Base-by-base conservation (phyloP, 1,140 invertebrate species). In the Lerema accius region DNA sequence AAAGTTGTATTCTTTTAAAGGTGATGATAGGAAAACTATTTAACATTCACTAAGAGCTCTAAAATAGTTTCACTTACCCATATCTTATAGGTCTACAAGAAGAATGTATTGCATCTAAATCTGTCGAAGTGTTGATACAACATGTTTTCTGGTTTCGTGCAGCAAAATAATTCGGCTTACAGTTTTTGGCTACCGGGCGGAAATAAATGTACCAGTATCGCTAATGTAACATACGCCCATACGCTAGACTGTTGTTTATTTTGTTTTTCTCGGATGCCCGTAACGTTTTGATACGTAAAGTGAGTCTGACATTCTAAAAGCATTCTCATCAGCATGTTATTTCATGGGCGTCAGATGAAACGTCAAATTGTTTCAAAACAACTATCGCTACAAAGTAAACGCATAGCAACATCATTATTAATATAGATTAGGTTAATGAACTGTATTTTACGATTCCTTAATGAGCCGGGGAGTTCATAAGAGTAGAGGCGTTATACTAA, bases 241-340 rank as follows among this genome's bases (percentile, higher is more conserved):
- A 53, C 32, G 17, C 35, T 3, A 19, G 11, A 53, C 49, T 23
- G n/a, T 5, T 40, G 37, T 53, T 40, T 40, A 40, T 53, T 53
- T 53, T 40, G 13, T 17, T 53, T 53, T 53, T 39, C n/a, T 19
- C 32, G 37, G 32, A 51, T 10, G 32, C 32, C 15, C 11, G 37
- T 23, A 40, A 53, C 19, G 50, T 28, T 53, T 53, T 53, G 37
- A 53, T 19, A 39, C 35, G n/a, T 53, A 53, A 53, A 53, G 16
- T 23, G 17, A 50, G 14, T 32, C 26, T 11, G n/a, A 39, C 15
- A 39, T 51, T 53, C 17, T 40, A 40, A 23, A 53, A 11, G 6
- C 35, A 53, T 40, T 32, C 50, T 40, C 50, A 40, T 40, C 17
- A 13, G 3, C 17, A 16, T 40, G 16, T 16, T 51, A 13, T 32